These are phyloP conservation scores for Orientallactaga sibirica DNA, from an alignment of 2,797 vertebrate genomes.

Conservation along the genomic window DNA sequence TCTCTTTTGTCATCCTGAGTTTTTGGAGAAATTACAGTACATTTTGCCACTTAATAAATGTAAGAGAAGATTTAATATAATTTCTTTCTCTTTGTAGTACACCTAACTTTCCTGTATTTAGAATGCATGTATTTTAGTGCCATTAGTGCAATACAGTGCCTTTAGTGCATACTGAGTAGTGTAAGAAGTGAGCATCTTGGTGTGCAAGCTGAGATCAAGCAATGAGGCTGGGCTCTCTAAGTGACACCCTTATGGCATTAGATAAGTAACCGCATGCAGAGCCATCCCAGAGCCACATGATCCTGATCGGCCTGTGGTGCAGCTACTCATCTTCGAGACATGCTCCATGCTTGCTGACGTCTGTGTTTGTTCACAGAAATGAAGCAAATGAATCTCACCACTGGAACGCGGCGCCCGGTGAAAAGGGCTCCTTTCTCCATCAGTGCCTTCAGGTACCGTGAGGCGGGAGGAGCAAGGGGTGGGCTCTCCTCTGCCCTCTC, in stretches of 20 bases:
- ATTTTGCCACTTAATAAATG: slow-evolving; percentile 20
- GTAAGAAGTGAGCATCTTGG: background rate
- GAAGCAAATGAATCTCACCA: slow-evolving; percentile 96
- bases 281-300: background rate
- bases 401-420: slow-evolving; percentile 95
- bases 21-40: background rate
- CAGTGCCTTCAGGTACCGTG: slow-evolving; percentile 94
- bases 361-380: slow-evolving; percentile 91
- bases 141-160: background rate
- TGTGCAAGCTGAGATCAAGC: background rate
- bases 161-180: background rate
- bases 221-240: background rate
- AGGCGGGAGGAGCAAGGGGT: background rate
- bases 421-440: slow-evolving; percentile 96
- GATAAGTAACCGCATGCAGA: background rate
- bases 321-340: background rate
- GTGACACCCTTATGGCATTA: background rate
- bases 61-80: background rate
- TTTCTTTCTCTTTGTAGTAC: background rate
- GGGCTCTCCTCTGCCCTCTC: background rate
- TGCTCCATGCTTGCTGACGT: background rate
- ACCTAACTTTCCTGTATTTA: slow-evolving; percentile 14
- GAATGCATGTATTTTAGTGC: background rate
- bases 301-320: background rate
- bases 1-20: slow-evolving; percentile 48